phyloP scores from a whole-genome alignment of 1,140 invertebrate species.

The Pseudomyrmex sp. region DNA sequence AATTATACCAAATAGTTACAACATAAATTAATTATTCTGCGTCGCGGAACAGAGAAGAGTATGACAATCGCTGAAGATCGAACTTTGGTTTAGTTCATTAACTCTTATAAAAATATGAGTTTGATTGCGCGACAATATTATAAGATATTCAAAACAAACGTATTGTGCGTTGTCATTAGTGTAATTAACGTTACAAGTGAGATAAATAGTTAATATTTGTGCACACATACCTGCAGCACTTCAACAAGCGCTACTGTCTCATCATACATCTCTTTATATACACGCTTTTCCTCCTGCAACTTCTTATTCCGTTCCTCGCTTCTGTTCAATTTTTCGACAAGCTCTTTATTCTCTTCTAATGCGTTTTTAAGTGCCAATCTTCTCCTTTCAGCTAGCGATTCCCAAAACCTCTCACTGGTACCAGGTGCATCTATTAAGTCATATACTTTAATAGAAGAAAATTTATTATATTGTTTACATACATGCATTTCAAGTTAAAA shows the following conservation, averaged over 20 bases:
- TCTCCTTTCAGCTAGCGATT: conserved; percentile 88
- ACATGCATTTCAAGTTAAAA: background rate
- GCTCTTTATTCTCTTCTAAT: conserved; percentile 87
- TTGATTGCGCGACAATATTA: no score
- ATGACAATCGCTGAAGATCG: no score
- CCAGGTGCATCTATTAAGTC: conserved; percentile 75
- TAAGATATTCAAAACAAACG: no score
- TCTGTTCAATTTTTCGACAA: conserved; percentile 30
- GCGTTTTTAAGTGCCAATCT: conserved; percentile 88
- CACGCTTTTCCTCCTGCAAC: conserved; percentile 88
- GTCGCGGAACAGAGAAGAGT: no score
- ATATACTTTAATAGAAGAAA: conserved; percentile 11
- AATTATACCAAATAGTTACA: no score
- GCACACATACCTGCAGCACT: conserved; percentile 87
- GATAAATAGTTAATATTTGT: no score
- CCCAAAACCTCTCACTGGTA: conserved; percentile 89
- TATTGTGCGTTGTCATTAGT: no score
- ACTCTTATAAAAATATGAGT: no score
- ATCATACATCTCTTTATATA: conserved; percentile 88
- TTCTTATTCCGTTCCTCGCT: conserved; percentile 80
- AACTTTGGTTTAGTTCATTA: no score
- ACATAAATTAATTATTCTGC: no score
- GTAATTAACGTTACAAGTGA: no score
- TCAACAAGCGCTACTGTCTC: conserved; percentile 88
- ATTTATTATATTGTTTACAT: background rate